Base-by-base conservation (phyloP, 1,140 invertebrate genomes). In the Tigriopus japonicus region DNA sequence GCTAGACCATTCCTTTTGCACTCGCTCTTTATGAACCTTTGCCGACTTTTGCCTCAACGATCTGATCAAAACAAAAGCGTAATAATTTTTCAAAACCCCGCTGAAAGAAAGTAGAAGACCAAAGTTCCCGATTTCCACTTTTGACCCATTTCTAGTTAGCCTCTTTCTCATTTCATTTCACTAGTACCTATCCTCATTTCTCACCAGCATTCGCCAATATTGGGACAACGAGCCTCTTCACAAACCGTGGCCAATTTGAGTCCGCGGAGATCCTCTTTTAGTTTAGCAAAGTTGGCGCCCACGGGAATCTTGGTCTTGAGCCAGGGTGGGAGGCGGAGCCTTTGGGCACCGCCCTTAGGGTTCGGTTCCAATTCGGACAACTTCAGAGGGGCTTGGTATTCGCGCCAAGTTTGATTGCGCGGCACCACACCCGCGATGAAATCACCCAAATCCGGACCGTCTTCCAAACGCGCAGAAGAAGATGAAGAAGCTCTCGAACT, bases 161-260 rank as follows among this genome's bases (percentile, higher is more conserved):
- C n/a, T n/a, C n/a, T n/a, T n/a, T n/a, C n/a, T n/a, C n/a, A n/a
- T n/a, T n/a, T n/a, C n/a, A n/a, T n/a, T n/a, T n/a, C n/a, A n/a
- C n/a, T n/a, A n/a, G n/a, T n/a, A n/a, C n/a, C n/a, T n/a, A n/a
- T n/a, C n/a, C n/a, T n/a, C n/a, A 42, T 77, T n/a, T 42, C 94
- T 64, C 92, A 93, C 96, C 96, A 99, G 74, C 95, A 98, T 75
- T 98, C 93, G 19, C 93, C 92, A 66, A 99, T 98, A 73, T 99
- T 99, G 0, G 96, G 96, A 78, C 96, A 99, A 64, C 89, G 77
- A 0, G 96, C 96, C 75, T 99, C 96, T 71, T 98, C 92, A 73
- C 96, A 99, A 1, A 99, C 95, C 1, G 96, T 99, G 67, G 90
- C 86, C 10, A 99, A 75, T 66, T 94, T 96, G 13, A 98, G 75